A percentile compares a stretch with the other conserved stretches of the same genome.
These are phyloP conservation scores for Calosoma granatense DNA, from an alignment of 1,140 invertebrate species.

Conservation along the genomic window DNA sequence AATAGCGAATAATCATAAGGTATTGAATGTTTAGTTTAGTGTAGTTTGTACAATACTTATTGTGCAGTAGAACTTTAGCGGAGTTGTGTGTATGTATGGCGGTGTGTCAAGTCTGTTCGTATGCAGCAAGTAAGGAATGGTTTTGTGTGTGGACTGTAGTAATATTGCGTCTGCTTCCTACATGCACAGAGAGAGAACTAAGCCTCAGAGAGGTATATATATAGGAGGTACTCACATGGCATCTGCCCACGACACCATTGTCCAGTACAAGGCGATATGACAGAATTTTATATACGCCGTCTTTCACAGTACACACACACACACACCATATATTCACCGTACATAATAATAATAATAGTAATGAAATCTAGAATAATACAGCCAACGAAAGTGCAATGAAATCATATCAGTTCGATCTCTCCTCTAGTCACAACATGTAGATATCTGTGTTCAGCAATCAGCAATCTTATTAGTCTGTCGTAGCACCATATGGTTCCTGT, in stretches of 20 bases:
- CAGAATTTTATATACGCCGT: neutral
- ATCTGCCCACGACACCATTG: neutral
- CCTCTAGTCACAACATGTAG: neutral
- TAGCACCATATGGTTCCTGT: neutral
- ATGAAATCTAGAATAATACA: slow-evolving; percentile 8
- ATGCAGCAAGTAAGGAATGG: too few species aligned
- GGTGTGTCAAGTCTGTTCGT: too few species aligned
- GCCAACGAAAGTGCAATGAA: neutral
- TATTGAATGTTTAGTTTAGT: too few species aligned
- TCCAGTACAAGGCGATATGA: neutral
- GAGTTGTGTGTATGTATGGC: too few species aligned
- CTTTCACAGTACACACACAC: neutral
- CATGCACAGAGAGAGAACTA: too few species aligned
- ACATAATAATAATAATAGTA: slow-evolving; percentile 6
- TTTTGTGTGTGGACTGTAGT: neutral
- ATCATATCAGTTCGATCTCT: neutral
- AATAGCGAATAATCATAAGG: too few species aligned
- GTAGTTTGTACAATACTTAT: too few species aligned
- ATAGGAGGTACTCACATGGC: neutral
- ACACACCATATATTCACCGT: neutral
- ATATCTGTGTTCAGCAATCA: neutral
- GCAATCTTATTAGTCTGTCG: neutral
- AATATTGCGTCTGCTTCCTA: neutral
- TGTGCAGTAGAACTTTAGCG: too few species aligned
- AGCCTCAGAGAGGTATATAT: too few species aligned